Base-by-base conservation (phyloP, 2,113 vertebrate genomes). In the Gila orcuttii region DNA sequence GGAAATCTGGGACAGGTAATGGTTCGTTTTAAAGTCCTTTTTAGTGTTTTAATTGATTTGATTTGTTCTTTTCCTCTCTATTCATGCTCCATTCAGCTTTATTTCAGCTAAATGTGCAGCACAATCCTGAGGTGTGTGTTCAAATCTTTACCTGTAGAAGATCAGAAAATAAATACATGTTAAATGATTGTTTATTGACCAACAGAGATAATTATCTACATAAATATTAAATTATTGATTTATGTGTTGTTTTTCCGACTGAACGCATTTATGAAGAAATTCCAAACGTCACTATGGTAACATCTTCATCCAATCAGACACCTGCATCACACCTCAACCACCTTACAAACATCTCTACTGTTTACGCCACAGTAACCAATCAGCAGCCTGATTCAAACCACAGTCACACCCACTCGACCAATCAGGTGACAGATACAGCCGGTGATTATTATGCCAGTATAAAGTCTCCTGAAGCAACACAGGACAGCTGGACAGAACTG, bases 171-270 rank as follows among this genome's bases (percentile, higher is more conserved):
- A 28, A 28, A 64, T 25, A 25, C 9, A 25, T 55, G 52, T 62
- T 60, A 4, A n/a, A 62, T 60, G 0, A 62, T 25, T 62, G 9
- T 25, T 12, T 62, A 25, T 12, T 25, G 11, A 13, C 13, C 0
- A 68, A 33, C 28, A 68, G 28, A 68, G 31, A 17, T 1, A 0
- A 3, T 6, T 68, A 33, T 68, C 1, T 68, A 3, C 33, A 15
- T 6, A 2, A 68, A 36, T 36, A 68, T 6, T 36, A 36, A 2
- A 36, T 69, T 36, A 9, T 33, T 68, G 2, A 7, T 33, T 1
- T 28, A 33, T 33, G 4, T 77, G 62, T 39, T 45, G 11, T 25
- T 82, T 86, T 86, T 77, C 19, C 78, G 86, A 39, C 75, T 11
- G 60, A n/a, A n/a, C 4, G 5, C 7, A 3, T 83, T 0, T 79